Conservation (phyloP, 2,113 vertebrate genomes). For the Chelonoidis abingdonii region DNA sequence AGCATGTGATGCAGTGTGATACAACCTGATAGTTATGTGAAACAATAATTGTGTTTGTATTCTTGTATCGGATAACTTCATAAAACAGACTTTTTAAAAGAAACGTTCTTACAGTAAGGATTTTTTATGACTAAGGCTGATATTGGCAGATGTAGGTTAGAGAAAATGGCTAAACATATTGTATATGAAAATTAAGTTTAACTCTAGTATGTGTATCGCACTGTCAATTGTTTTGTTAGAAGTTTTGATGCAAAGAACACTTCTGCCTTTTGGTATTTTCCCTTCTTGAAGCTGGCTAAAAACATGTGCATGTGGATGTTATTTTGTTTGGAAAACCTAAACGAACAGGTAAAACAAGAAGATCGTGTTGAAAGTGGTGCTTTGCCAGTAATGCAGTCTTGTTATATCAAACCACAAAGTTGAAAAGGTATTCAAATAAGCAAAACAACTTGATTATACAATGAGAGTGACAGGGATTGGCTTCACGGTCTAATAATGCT, state of each 20-base stretch:
- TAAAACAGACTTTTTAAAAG: background rate
- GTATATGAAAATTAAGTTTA: background rate
- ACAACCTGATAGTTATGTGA: background rate
- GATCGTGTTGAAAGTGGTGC: background rate
- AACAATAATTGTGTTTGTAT: background rate
- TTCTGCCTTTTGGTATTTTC: background rate
- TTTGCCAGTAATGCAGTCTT: background rate
- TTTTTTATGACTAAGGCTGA: background rate
- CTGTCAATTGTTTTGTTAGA: background rate
- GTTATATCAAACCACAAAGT: background rate
- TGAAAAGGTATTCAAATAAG: background rate
- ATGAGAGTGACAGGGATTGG: background rate
- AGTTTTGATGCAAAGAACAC: background rate
- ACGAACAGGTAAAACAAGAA: background rate
- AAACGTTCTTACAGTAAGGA: background rate
- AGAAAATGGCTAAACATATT: background rate
- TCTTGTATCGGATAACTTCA: background rate
- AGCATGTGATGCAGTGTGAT: background rate
- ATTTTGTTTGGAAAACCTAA: slow-evolving; percentile 1
- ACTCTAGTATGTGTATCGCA: background rate
- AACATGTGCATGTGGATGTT: background rate
- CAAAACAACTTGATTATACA: background rate
- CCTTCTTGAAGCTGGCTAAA: background rate
- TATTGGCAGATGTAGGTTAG: background rate
- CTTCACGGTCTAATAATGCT: background rate